Evolutionary conservation across 2,113 vertebrate species (phyloP).

Genomic region (Xerus inauris): DNA sequence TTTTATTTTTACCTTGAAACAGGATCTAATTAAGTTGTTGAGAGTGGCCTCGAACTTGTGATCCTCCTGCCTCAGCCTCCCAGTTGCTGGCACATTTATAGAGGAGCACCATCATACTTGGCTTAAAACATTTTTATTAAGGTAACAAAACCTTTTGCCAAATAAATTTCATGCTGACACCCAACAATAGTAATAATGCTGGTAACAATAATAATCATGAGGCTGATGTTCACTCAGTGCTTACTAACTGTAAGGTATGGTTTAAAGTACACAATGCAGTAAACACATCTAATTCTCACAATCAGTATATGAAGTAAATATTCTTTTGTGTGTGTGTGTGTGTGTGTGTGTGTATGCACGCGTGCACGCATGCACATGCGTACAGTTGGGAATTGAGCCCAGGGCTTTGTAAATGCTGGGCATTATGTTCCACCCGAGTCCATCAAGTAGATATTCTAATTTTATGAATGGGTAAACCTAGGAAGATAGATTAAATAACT

Average conservation of each 20-base stretch:
- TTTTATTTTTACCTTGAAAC: no score
- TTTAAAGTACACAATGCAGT: neutral
- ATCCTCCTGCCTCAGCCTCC: no score
- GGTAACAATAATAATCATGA: neutral
- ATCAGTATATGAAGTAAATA: neutral
- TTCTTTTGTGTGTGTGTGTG: neutral
- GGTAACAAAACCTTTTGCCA: constrained; percentile 39
- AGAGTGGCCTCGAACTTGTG: no score
- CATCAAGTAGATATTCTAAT: neutral
- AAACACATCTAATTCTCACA: constrained; percentile 35
- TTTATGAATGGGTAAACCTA: constrained; percentile 20
- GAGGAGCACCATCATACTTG: no score
- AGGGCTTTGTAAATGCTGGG: neutral
- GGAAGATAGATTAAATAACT: constrained; percentile 8
- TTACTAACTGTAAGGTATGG: neutral
- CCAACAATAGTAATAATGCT: neutral
- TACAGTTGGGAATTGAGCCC: neutral
- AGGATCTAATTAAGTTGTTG: no score
- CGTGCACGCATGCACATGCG: no score
- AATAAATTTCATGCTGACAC: constrained; percentile 38
- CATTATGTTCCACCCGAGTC: neutral
- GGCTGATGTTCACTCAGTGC: neutral
- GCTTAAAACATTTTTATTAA: neutral
- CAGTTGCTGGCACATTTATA: no score
- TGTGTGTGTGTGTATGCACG: no score